phyloP scores from a whole-genome alignment of 2,113 vertebrate species.

The Probosciger aterrimus region DNA sequence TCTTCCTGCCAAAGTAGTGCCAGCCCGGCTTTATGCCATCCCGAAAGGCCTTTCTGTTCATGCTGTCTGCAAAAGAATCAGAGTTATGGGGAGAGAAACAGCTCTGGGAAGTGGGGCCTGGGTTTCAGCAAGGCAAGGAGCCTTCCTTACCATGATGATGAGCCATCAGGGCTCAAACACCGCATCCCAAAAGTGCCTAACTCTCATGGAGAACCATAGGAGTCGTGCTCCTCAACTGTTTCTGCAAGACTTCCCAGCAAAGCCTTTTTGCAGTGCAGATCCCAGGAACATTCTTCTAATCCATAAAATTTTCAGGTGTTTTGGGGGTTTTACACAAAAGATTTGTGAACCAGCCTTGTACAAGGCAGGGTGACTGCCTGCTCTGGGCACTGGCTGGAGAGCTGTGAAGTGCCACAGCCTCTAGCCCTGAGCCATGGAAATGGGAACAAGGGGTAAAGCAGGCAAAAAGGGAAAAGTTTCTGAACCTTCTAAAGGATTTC shows the following conservation, averaged over 20 bases:
- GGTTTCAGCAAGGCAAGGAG: fast-evolving
- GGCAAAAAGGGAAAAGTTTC: background rate
- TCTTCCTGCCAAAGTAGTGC: conserved; percentile 93
- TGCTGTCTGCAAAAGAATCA: conserved; percentile 75
- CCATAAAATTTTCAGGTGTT: no score
- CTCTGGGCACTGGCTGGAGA: background rate
- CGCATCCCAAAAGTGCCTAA: fast-evolving
- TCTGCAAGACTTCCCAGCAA: background rate
- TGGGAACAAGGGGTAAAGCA: background rate
- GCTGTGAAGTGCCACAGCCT: background rate
- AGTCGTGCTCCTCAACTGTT: fast-evolving
- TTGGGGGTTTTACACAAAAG: background rate
- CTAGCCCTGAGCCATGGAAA: background rate
- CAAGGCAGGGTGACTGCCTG: background rate
- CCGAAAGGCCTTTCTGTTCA: conserved; percentile 86
- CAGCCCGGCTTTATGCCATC: conserved; percentile 85
- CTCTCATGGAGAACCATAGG: fast-evolving
- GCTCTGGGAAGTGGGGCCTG: fast-evolving
- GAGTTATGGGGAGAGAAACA: background rate
- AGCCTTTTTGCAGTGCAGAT: background rate
- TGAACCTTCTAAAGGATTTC: background rate
- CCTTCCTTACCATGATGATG: fast-evolving
- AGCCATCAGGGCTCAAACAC: background rate
- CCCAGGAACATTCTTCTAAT: fast-evolving
- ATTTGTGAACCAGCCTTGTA: fast-evolving